Percentiles rank a stretch among this genome's conserved stretches.
These are phyloP conservation scores for Rhingia campestris DNA, from an alignment of 2,888 invertebrate genomes.

Conservation along the genomic window DNA sequence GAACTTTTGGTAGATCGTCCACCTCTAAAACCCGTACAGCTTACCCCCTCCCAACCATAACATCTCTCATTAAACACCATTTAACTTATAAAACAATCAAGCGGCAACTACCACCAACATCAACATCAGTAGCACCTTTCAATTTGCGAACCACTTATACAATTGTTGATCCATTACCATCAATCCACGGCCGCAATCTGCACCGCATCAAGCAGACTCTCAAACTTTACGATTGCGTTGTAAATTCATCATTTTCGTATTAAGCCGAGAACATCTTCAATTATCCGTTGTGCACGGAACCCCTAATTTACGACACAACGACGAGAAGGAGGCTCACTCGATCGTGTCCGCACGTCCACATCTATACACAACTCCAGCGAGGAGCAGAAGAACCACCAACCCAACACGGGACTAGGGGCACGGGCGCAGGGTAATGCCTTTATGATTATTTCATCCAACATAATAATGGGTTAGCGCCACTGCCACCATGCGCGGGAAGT, in stretches of 20 bases:
- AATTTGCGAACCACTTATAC: slow-evolving; percentile 33
- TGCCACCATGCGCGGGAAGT: slow-evolving; percentile 23
- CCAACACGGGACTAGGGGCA: slow-evolving; percentile 10
- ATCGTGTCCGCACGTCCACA: slow-evolving; percentile 65
- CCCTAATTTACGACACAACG: slow-evolving; percentile 60
- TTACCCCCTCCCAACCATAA: background rate
- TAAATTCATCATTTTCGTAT: slow-evolving; percentile 73
- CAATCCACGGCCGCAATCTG: background rate
- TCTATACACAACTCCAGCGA: slow-evolving; percentile 5
- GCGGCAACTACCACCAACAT: slow-evolving; percentile 11
- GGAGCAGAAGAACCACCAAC: slow-evolving; percentile 1
- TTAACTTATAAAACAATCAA: slow-evolving; percentile 26
- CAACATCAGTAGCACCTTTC: slow-evolving; percentile 40
- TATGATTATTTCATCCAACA: slow-evolving; percentile 74
- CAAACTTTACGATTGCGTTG: slow-evolving; percentile 57
- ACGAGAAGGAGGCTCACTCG: slow-evolving; percentile 32
- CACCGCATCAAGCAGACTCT: slow-evolving; percentile 6
- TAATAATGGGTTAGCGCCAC: slow-evolving; percentile 72
- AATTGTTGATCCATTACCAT: slow-evolving; percentile 46
- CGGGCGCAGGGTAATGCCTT: slow-evolving; percentile 49
- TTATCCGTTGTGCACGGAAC: slow-evolving; percentile 71
- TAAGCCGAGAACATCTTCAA: slow-evolving; percentile 73
- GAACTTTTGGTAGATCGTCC: too few species aligned
- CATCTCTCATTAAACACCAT: background rate
- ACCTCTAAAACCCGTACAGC: too few species aligned